These are phyloP conservation scores for Pampus argenteus DNA, from an alignment of 2,797 vertebrate genomes.

Conservation along the genomic window DNA sequence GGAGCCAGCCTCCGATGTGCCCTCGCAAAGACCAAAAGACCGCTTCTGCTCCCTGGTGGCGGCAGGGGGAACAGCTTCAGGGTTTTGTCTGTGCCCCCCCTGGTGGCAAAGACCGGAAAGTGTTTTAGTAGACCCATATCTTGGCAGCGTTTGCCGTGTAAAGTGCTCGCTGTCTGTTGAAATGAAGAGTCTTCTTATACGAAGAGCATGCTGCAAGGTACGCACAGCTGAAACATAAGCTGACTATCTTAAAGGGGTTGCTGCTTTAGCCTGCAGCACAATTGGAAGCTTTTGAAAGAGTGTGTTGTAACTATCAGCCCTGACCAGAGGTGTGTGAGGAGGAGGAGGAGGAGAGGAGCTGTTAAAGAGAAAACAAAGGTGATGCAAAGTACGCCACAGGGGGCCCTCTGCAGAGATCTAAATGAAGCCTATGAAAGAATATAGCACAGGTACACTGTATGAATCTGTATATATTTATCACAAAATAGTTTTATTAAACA, in stretches of 20 bases:
- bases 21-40: conserved; percentile 33
- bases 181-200: conserved; percentile 49
- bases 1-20: conserved; percentile 64
- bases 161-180: conserved; percentile 34
- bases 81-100: conserved; percentile 42
- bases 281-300: conserved; percentile 73
- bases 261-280: conserved; percentile 69
- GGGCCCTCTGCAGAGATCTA: conserved; percentile 33
- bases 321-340: conserved; percentile 69
- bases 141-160: conserved; percentile 43
- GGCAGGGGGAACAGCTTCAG: conserved; percentile 2
- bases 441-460: conserved; percentile 24
- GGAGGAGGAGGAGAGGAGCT: conserved; percentile 41
- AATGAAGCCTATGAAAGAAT: conserved; percentile 19
- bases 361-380: conserved; percentile 49
- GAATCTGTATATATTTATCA: conserved; percentile 50
- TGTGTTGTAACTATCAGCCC: conserved; percentile 65
- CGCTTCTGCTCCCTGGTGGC: conserved; percentile 82
- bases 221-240: conserved; percentile 54
- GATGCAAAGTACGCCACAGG: conserved; percentile 24
- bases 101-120: conserved; percentile 53
- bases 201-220: conserved; percentile 47
- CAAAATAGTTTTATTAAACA: conserved; percentile 46
- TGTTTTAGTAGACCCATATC: conserved; percentile 8
- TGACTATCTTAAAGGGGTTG: conserved; percentile 51